phyloP scores from a whole-genome alignment of 2,113 vertebrate genomes.

The Glaucidium brasilianum region DNA sequence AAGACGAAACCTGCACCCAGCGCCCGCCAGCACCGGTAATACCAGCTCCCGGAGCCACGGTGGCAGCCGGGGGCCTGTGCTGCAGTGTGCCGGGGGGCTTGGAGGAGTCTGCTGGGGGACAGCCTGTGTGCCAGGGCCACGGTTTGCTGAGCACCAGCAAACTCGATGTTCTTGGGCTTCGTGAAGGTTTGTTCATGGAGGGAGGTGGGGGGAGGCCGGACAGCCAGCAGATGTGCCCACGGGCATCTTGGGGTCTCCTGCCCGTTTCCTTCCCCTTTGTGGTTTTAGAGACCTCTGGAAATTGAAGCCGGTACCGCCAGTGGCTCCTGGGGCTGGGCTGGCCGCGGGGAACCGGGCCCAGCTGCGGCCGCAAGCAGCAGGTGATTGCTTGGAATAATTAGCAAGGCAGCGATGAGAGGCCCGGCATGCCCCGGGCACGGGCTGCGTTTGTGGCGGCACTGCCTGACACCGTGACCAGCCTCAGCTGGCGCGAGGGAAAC shows the following conservation, averaged over 20 bases:
- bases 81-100: neutral
- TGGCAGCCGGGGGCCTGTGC: neutral
- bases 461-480: neutral
- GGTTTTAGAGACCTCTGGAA: neutral
- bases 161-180: fast-evolving
- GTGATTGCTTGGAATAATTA: neutral
- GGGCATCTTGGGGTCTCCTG: neutral
- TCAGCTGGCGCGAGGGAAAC: fast-evolving
- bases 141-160: neutral
- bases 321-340: neutral
- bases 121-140: fast-evolving
- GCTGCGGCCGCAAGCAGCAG: fast-evolving
- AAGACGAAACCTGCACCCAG: neutral
- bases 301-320: fast-evolving
- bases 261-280: neutral
- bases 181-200: fast-evolving
- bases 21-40: neutral
- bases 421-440: fast-evolving
- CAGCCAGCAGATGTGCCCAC: fast-evolving
- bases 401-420: neutral
- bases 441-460: fast-evolving
- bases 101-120: neutral
- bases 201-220: too few relatives aligned
- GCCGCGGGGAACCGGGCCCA: fast-evolving
- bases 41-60: neutral